Percentiles rank a stretch among this genome's conserved stretches.
These are phyloP conservation scores for Melinaea marsaeus DNA, from an alignment of 2,888 invertebrate species.

Conservation along the genomic window DNA sequence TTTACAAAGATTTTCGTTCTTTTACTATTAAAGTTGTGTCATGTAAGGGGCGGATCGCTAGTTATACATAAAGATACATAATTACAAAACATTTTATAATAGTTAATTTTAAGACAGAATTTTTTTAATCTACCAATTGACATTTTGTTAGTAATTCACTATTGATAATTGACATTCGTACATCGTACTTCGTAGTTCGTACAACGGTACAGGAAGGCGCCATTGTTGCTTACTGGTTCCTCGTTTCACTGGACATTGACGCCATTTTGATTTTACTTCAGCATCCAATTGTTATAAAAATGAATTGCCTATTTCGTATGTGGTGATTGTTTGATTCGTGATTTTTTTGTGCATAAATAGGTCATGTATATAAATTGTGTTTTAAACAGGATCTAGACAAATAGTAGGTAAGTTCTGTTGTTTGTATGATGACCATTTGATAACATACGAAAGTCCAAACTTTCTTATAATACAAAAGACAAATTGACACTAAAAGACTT, in stretches of 20 bases:
- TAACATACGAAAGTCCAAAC: not conserved
- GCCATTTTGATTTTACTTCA: slow-evolving; percentile 32
- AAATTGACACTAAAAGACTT: too few species aligned
- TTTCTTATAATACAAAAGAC: too few species aligned
- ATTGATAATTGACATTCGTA: too few species aligned
- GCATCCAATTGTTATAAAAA: slow-evolving; percentile 14
- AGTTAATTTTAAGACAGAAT: too few species aligned
- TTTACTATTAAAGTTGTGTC: too few species aligned
- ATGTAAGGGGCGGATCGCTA: too few species aligned
- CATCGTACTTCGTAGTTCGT: too few species aligned
- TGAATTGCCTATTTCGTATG: slow-evolving; percentile 24
- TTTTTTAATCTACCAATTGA: too few species aligned
- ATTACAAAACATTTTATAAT: too few species aligned
- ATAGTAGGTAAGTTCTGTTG: slow-evolving; percentile 31
- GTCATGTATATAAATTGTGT: slow-evolving; percentile 21
- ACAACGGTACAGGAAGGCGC: not conserved
- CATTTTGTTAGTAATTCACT: too few species aligned
- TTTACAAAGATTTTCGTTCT: too few species aligned
- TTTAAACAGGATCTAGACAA: slow-evolving; percentile 21
- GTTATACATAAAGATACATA: too few species aligned
- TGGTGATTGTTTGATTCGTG: slow-evolving; percentile 28
- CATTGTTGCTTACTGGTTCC: not conserved
- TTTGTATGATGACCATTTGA: slow-evolving; percentile 1
- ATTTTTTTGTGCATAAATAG: slow-evolving; percentile 25
- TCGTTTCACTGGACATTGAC: slow-evolving; percentile 9